phyloP scores from a whole-genome alignment of 2,797 vertebrate genomes.

The Petrocephalus schoutedeni region DNA sequence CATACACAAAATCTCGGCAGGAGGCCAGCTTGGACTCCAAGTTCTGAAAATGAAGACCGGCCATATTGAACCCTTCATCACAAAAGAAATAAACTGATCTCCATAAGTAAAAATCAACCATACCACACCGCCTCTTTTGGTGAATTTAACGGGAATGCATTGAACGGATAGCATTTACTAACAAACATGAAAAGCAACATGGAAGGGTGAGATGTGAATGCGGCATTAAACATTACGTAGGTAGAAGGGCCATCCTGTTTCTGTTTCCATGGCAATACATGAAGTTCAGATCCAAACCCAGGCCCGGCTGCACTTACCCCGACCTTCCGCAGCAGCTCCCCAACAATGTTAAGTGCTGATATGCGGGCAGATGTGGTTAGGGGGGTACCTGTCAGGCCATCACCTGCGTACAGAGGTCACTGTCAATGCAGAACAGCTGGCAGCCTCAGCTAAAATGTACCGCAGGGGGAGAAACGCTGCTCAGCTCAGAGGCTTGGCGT shows the following conservation, averaged over 20 bases:
- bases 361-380: conserved; percentile 91
- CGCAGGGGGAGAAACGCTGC: not conserved
- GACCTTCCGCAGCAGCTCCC: conserved; percentile 93
- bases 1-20: conserved; percentile 86
- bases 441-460: not conserved
- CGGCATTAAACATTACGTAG: not conserved
- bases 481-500: not conserved
- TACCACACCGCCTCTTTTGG: not conserved
- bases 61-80: not conserved
- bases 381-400: conserved; percentile 73
- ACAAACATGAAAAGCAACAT: not conserved
- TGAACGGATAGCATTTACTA: not conserved
- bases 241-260: not conserved
- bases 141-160: not conserved
- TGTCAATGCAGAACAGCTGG: not conserved
- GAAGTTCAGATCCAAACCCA: not conserved
- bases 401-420: conserved; percentile 53
- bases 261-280: not conserved
- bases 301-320: conserved; percentile 68
- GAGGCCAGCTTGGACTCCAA: conserved; percentile 93
- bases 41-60: conserved; percentile 63
- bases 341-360: conserved; percentile 94
- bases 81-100: not conserved
- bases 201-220: not conserved
- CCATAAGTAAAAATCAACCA: not conserved